Conservation (phyloP, 2,888 invertebrate species). For the Neelides folsomi region DNA sequence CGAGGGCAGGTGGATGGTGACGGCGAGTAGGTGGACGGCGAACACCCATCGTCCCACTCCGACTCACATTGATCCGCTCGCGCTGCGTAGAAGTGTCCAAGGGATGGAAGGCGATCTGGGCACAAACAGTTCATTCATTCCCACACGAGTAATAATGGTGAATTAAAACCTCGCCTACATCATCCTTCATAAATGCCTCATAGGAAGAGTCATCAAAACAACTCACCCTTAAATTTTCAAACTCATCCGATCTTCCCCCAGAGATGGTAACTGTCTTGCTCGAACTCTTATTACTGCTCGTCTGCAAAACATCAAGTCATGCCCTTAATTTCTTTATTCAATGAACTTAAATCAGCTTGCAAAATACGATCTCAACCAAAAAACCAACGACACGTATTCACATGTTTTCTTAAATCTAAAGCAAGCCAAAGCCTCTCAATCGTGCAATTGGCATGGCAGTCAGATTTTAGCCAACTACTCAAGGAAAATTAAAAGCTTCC, state of each 20-base stretch:
- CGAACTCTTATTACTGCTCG: constrained; percentile 30
- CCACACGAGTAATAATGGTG: background rate
- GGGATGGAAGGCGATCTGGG: constrained; percentile 31
- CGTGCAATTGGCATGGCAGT: no score
- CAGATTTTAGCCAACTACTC: no score
- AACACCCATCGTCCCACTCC: constrained; percentile 41
- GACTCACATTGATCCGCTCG: constrained; percentile 37
- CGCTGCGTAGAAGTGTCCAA: constrained; percentile 32
- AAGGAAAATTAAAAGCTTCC: no score
- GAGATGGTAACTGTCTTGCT: constrained; percentile 29
- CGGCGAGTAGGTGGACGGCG: constrained; percentile 42
- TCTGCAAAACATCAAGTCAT: constrained; percentile 18
- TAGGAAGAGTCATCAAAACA: background rate
- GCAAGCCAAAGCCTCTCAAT: no score
- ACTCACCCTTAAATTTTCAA: constrained; percentile 30
- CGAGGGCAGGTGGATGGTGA: constrained; percentile 23
- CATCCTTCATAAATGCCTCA: background rate
- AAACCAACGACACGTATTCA: no score
- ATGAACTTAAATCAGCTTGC: no score
- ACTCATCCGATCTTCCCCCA: constrained; percentile 29
- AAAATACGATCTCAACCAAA: no score
- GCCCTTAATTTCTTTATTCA: no score
- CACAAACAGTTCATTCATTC: background rate
- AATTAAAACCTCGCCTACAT: background rate
- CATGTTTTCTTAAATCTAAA: no score